These are phyloP conservation scores for Cyrtodaria siliqua DNA, from an alignment of 2,888 invertebrate species.

Conservation along the genomic window DNA sequence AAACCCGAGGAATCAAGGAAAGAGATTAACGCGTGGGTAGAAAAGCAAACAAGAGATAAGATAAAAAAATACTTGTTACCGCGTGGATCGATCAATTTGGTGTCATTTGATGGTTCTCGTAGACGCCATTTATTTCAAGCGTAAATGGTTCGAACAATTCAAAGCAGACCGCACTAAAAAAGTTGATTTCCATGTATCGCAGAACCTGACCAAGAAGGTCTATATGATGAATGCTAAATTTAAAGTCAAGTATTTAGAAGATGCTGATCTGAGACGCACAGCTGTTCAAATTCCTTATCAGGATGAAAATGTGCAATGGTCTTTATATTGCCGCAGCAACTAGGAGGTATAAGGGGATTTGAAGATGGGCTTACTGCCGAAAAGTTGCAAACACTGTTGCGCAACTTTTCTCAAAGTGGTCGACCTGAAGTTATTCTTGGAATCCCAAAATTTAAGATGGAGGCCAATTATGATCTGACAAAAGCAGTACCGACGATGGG, in stretches of 20 bases:
- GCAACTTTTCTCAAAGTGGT: neutral
- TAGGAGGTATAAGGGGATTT: slow-evolving; percentile 32
- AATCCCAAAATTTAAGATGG: slow-evolving; percentile 72
- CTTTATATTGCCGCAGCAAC: slow-evolving; percentile 41
- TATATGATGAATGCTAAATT: neutral
- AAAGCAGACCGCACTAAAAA: slow-evolving; percentile 82
- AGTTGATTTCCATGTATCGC: neutral
- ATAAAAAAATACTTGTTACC: slow-evolving; percentile 93
- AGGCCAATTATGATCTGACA: slow-evolving; percentile 50
- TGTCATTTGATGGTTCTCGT: slow-evolving; percentile 85
- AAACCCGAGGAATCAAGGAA: slow-evolving; percentile 82
- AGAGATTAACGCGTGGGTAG: slow-evolving; percentile 93
- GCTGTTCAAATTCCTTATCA: slow-evolving; percentile 91
- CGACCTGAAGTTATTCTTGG: slow-evolving; percentile 29
- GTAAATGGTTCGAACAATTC: slow-evolving; percentile 81
- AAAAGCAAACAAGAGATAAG: slow-evolving; percentile 92
- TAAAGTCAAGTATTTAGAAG: neutral
- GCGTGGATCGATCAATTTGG: slow-evolving; percentile 82
- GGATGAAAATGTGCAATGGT: slow-evolving; percentile 38
- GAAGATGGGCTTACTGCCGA: slow-evolving; percentile 17
- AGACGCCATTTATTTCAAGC: slow-evolving; percentile 87
- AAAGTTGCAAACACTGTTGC: neutral
- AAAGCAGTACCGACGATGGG: slow-evolving; percentile 61
- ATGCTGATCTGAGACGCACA: slow-evolving; percentile 89
- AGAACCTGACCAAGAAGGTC: neutral